Base-by-base conservation (phyloP, 2,113 vertebrate genomes). In the Callocephalon fimbriatum region DNA sequence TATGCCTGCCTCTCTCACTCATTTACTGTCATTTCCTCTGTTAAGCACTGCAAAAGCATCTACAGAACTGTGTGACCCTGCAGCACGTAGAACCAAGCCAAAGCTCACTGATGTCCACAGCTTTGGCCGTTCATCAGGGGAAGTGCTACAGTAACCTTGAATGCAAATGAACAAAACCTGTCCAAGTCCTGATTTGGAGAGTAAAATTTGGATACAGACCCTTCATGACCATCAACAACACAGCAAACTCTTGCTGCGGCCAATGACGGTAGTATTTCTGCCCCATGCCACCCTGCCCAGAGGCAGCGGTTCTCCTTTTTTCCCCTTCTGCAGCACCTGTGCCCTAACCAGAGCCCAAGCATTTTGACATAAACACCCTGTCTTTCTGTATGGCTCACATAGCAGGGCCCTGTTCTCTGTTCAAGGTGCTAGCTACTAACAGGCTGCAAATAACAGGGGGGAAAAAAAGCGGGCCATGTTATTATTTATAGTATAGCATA, bases 331-430 rank as follows among this genome's bases (percentile, higher is more conserved):
- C 37, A 77, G 40, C 31, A 72, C 1, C 48, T 1, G 0, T 45
- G 40, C 12, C 56, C 51, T 50, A 26, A 21, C 38, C 63, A 51
- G 61, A 76, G 35, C 38, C 23, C 38, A 63, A 59, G 32, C 3
- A 17, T 63, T 59, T 63, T 15, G 7, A 25, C 12, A 23, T 7
- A 53, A 85, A 54, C 26, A 20, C 26, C 58, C 25, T 8, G 4
- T 38, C 11, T 22, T 82, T 75, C 48, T 31, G 53, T 22, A 32
- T 0, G 7, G 40, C 61, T 82, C 81, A 35, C 9, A 12, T 12
- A 12, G 2, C 3, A 0, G 23, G 29, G n/a, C 23, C 44, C 38
- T 0, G 0, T 62, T 45, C 58, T 9, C 76, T 53, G 59, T 42
- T 77, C 27, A 73, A 61, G 48, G 58, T 45, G 50, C 79, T 88